phyloP scores from a whole-genome alignment of 2,888 invertebrate genomes.

The Trachelus tabidus region DNA sequence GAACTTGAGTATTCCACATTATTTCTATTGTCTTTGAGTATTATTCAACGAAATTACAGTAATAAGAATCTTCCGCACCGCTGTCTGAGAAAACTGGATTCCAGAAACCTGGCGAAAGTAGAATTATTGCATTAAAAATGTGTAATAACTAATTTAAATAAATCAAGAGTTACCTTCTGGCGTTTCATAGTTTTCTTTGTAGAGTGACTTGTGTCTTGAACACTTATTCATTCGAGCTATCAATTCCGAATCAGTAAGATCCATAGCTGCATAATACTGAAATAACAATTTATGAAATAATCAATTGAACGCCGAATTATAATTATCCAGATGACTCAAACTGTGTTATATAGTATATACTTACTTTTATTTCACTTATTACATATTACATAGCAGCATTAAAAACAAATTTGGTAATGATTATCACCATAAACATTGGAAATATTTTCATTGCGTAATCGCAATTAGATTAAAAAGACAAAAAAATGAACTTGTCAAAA shows the following conservation, averaged over 20 bases:
- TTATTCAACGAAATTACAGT: background rate
- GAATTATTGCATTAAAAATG: conserved; percentile 11
- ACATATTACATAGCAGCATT: background rate
- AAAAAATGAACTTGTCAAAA: background rate
- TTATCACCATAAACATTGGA: background rate
- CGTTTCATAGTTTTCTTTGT: conserved; percentile 55
- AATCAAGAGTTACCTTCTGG: conserved; percentile 55
- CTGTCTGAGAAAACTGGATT: conserved; percentile 1
- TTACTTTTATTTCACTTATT: background rate
- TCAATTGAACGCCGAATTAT: conserved; percentile 3
- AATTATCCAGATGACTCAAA: background rate
- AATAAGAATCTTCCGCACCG: background rate
- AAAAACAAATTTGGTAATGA: background rate
- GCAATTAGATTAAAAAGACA: background rate
- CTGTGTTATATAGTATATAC: background rate
- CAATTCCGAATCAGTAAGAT: conserved; percentile 60
- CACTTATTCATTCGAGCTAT: conserved; percentile 64
- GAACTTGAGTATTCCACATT: background rate
- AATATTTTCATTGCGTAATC: background rate
- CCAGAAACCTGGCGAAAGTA: conserved; percentile 21
- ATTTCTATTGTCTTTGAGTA: background rate
- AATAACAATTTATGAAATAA: conserved; percentile 14
- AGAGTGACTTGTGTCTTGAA: conserved; percentile 67
- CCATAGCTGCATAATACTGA: conserved; percentile 57
- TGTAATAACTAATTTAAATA: conserved; percentile 7